Percentiles rank a stretch among this genome's conserved stretches.
These are phyloP conservation scores for Columba janthina DNA, from an alignment of 2,113 vertebrate genomes.

Conservation along the genomic window DNA sequence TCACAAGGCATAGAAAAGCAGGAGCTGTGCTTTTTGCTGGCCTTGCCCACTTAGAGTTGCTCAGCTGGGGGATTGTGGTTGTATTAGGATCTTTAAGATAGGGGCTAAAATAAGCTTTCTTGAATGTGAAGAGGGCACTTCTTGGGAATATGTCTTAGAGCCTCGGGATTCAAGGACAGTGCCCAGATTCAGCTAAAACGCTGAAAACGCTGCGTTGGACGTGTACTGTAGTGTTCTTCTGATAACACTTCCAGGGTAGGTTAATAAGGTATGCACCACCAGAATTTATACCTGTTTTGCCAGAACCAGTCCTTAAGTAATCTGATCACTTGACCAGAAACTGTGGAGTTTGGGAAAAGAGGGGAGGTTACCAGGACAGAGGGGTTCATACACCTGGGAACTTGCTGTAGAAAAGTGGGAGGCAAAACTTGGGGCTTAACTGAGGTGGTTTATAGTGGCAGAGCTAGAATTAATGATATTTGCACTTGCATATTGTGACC, in stretches of 20 bases:
- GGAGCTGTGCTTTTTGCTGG: not conserved
- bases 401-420: not conserved
- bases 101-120: not conserved
- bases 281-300: not conserved
- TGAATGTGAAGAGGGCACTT: not conserved
- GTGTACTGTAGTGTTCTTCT: not conserved
- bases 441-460: not conserved
- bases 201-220: fast-evolving
- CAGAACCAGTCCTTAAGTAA: not conserved
- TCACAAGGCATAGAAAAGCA: not conserved
- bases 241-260: not conserved
- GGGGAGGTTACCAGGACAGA: not conserved
- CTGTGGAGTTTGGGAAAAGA: not conserved
- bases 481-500: not conserved
- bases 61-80: not conserved
- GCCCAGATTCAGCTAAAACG: not conserved
- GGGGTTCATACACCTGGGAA: not conserved
- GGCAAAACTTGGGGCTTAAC: not conserved
- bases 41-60: not conserved
- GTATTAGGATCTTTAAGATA: not conserved
- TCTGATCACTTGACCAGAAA: not conserved
- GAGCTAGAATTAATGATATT: not conserved
- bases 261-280: not conserved
- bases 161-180: not conserved
- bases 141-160: not conserved